phyloP scores from a whole-genome alignment of 2,113 vertebrate genomes.

The Cricetomys ansorgei region DNA sequence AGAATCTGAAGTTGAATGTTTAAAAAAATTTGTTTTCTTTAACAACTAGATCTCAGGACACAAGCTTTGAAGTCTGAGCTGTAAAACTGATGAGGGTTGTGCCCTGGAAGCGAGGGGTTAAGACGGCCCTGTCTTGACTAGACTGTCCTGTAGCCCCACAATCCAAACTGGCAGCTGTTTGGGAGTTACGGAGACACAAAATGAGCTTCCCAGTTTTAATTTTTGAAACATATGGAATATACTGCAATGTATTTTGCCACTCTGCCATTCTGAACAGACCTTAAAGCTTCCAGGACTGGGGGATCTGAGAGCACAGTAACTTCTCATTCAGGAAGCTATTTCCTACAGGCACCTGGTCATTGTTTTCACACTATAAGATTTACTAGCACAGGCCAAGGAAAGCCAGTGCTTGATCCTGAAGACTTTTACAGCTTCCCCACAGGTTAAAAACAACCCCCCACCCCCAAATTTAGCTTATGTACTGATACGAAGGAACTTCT shows the following conservation, averaged over 20 bases:
- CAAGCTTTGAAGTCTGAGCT: neutral
- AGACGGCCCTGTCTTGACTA: neutral
- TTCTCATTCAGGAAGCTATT: neutral
- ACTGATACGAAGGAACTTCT: neutral
- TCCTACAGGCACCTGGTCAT: neutral
- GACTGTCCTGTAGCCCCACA: neutral
- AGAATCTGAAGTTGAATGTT: constrained; percentile 50
- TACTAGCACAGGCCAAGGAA: neutral
- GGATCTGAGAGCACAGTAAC: neutral
- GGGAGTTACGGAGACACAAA: neutral
- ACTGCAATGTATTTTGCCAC: neutral
- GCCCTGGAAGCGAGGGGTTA: neutral
- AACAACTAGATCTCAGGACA: constrained; percentile 15
- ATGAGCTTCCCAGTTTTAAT: neutral
- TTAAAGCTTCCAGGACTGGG: neutral
- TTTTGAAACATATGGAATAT: neutral
- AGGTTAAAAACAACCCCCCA: constrained; percentile 31
- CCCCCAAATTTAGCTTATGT: neutral
- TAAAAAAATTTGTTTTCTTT: neutral
- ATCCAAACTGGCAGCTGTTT: neutral
- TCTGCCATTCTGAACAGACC: neutral
- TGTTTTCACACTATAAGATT: constrained; percentile 2
- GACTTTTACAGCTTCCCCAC: neutral
- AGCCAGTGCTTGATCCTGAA: neutral
- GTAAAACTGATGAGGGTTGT: neutral